These are phyloP conservation scores for Limenitis arthemis DNA, from an alignment of 2,888 invertebrate genomes.

Conservation along the genomic window DNA sequence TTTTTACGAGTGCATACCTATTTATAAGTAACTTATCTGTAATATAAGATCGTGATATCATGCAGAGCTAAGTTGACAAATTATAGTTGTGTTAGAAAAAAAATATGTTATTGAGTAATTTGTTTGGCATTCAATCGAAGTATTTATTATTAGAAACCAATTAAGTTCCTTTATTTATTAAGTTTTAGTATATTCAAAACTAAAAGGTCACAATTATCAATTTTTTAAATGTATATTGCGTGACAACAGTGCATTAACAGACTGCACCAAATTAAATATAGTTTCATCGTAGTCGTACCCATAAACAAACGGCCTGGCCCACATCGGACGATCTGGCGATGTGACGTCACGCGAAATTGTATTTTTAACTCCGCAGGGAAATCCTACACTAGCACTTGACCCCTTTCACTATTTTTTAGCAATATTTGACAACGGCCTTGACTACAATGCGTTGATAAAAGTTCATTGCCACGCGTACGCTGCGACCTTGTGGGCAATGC, in stretches of 20 bases:
- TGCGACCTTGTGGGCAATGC: constrained; percentile 46
- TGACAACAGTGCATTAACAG: constrained; percentile 19
- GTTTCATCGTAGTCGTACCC: constrained; percentile 41
- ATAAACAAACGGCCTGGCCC: constrained; percentile 56
- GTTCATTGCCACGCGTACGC: constrained; percentile 59
- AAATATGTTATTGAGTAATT: too few species aligned
- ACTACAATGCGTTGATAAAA: constrained; percentile 46
- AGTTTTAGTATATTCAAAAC: neutral
- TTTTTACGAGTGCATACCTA: neutral
- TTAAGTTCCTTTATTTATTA: too few species aligned
- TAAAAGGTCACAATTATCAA: neutral
- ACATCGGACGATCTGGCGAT: constrained; percentile 48
- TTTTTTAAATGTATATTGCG: neutral
- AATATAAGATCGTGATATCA: too few species aligned
- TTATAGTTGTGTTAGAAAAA: too few species aligned
- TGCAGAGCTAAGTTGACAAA: too few species aligned
- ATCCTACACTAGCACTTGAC: constrained; percentile 62
- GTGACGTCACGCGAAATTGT: constrained; percentile 45
- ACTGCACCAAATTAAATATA: constrained; percentile 33
- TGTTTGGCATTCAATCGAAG: too few species aligned
- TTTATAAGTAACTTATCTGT: neutral
- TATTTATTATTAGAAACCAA: too few species aligned
- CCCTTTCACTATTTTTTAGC: constrained; percentile 41
- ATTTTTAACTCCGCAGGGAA: constrained; percentile 46
- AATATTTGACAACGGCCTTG: constrained; percentile 31